Conservation (phyloP, 2,113 vertebrate species). For the Cololabis saira region DNA sequence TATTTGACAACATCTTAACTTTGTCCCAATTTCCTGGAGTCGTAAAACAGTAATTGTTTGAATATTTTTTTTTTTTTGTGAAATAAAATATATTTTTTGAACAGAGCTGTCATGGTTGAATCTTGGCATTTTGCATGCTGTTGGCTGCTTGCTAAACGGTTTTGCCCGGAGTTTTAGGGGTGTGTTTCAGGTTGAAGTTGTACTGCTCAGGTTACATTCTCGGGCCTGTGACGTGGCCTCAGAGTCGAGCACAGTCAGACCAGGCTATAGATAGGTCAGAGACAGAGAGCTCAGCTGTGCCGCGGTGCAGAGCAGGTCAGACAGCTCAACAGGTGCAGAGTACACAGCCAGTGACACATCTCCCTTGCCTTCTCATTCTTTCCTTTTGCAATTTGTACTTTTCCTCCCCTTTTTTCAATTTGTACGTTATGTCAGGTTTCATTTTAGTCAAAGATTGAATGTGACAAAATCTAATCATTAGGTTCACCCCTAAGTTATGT, state of each 20-base stretch:
- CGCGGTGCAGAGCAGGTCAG: constrained; percentile 72
- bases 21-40: too few species aligned
- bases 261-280: constrained; percentile 82
- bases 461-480: neutral
- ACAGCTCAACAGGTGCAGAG: constrained; percentile 78
- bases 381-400: too few species aligned
- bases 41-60: too few species aligned
- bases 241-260: constrained; percentile 44
- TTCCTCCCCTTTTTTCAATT: constrained; percentile 20
- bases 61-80: too few species aligned
- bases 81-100: neutral
- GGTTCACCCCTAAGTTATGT: too few species aligned
- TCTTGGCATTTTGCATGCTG: neutral
- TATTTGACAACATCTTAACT: too few species aligned
- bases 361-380: constrained; percentile 21
- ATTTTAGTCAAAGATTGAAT: neutral
- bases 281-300: constrained; percentile 80
- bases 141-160: neutral
- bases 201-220: constrained; percentile 68
- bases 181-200: constrained; percentile 54
- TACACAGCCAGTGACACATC: constrained; percentile 36
- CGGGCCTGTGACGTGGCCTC: constrained; percentile 51
- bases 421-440: neutral
- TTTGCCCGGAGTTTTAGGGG: constrained; percentile 25
- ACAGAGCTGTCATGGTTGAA: neutral